Conservation (phyloP, 2,888 invertebrate species). For the Thalpophila matura region DNA sequence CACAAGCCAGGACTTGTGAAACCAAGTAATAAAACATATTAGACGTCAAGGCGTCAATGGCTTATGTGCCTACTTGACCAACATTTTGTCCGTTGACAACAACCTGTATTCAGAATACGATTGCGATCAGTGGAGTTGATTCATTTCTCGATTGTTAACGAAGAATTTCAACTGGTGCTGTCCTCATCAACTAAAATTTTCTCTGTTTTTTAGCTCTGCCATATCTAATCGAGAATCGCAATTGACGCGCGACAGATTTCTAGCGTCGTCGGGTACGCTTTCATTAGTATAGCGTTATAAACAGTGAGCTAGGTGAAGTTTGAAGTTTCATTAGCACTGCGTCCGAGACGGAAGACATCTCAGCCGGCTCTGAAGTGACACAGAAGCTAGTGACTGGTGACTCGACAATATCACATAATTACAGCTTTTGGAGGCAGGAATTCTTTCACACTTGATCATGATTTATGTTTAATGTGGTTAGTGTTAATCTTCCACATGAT, state of each 20-base stretch:
- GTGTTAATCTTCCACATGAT: no score
- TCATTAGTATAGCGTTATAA: slow-evolving; percentile 2
- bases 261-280: neutral
- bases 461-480: no score
- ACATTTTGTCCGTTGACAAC: neutral
- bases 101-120: neutral
- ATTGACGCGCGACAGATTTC: neutral
- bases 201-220: neutral
- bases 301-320: slow-evolving; percentile 9
- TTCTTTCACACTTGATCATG: no score
- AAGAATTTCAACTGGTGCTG: neutral
- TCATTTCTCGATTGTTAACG: neutral
- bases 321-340: neutral
- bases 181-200: neutral
- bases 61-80: neutral
- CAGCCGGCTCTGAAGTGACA: neutral
- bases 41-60: neutral
- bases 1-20: neutral
- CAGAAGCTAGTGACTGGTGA: no score
- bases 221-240: neutral
- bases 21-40: neutral
- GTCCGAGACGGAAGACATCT: neutral
- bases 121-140: neutral
- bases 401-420: no score
- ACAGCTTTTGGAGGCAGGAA: no score